Percentiles rank a stretch among this genome's conserved stretches.
Evolutionary conservation across 2,797 vertebrate species (phyloP).

Genomic region (Lepilemur ruficaudatus): DNA sequence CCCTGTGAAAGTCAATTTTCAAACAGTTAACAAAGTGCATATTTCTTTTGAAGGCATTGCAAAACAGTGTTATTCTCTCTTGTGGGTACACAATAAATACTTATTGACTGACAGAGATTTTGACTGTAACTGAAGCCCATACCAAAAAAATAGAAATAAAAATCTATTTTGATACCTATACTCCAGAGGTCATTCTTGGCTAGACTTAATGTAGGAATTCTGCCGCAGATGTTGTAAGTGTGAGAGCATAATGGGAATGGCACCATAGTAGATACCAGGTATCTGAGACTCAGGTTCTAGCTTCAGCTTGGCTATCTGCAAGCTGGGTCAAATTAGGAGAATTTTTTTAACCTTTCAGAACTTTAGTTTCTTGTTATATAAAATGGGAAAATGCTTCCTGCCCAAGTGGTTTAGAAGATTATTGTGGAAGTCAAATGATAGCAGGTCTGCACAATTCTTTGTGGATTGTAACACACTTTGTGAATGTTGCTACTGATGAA

Average conservation of each 20-base stretch:
- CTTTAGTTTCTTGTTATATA: not conserved
- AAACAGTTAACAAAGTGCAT: slow-evolving; percentile 41
- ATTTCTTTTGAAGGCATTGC: slow-evolving; percentile 13
- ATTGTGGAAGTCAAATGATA: not conserved
- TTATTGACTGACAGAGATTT: slow-evolving; percentile 24
- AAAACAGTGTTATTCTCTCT: not conserved
- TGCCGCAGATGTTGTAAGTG: not conserved
- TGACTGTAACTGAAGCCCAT: not conserved
- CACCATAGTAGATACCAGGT: not conserved
- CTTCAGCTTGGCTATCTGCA: not conserved
- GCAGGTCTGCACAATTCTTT: not conserved
- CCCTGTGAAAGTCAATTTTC: slow-evolving; percentile 56
- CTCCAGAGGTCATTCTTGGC: not conserved
- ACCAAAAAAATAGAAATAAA: not conserved
- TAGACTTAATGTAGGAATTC: not conserved
- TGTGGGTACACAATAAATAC: not conserved
- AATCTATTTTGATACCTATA: not conserved
- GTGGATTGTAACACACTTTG: not conserved
- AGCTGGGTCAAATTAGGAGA: not conserved
- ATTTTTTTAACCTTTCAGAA: not conserved
- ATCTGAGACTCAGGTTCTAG: not conserved
- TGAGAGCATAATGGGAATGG: not conserved
- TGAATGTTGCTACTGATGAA: not conserved
- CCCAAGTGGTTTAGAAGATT: not conserved
- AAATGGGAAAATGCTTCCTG: not conserved